Evolutionary conservation across 2,888 invertebrate species (phyloP).

Genomic region (Apamea crenata): DNA sequence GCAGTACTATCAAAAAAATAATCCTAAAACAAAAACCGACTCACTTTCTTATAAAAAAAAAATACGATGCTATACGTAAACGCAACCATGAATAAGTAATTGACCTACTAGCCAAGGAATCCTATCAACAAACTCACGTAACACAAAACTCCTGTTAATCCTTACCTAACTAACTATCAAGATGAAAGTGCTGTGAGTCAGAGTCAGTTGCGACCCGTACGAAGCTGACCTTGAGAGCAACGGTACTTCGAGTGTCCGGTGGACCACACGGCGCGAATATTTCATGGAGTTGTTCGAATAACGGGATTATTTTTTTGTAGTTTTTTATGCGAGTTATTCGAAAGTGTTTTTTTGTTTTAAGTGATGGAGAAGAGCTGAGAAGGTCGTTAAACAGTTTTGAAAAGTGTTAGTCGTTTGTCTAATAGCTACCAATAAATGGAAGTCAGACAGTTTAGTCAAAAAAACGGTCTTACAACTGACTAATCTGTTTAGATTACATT

Average conservation of each 20-base stretch:
- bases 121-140: constrained; percentile 40
- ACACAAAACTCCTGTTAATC: constrained; percentile 47
- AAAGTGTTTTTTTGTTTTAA: not conserved
- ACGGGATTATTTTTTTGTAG: not conserved
- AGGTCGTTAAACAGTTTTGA: not conserved
- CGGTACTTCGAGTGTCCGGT: constrained; percentile 43
- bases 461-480: too few species aligned
- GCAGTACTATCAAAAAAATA: not conserved
- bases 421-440: too few species aligned
- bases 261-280: constrained; percentile 65
- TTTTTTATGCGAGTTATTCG: constrained; percentile 34
- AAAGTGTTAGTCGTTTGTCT: too few species aligned
- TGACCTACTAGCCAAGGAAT: constrained; percentile 34
- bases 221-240: constrained; percentile 74
- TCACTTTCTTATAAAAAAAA: not conserved
- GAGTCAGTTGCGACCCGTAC: constrained; percentile 54
- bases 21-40: not conserved
- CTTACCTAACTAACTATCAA: constrained; percentile 58
- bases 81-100: not conserved
- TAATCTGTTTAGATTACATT: not conserved
- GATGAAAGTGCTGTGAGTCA: constrained; percentile 78
- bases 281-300: constrained; percentile 30
- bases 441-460: too few species aligned
- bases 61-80: not conserved
- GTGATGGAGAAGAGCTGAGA: not conserved